Base-by-base conservation (phyloP, 2,888 invertebrate species). In the Eristalinus aeneus region DNA sequence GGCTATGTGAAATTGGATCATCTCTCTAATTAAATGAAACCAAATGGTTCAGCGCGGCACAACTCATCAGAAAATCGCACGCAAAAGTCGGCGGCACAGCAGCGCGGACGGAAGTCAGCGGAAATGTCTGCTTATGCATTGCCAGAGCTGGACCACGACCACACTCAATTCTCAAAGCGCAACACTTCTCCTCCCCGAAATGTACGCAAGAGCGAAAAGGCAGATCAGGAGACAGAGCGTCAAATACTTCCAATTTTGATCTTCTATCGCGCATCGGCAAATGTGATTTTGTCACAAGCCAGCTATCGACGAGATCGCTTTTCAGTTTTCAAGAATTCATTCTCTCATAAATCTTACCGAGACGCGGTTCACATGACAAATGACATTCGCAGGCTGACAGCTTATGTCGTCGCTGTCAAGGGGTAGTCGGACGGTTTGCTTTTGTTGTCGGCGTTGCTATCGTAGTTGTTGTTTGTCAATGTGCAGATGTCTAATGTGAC, bases 1-100 rank as follows among this genome's bases (percentile, higher is more conserved):
- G 69, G 54, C 65, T 72, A 64, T 82, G 63, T 78, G 87, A 87
- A 87, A 87, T 87, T 87, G 87, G 87, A 87, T 87, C 87, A 87
- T 87, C 87, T 79, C 71, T 81, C 81, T 87, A 87, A 87, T 87
- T 87, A 87, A 87, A 83, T 87, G 87, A 87, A 87, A 87, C 87
- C 87, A 87, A 87, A 87, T 87, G 87, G 78, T 67, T 79, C 60
- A n/a, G 74, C 61, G 87, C 87, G 83, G 82, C 82, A 75, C 81
- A 77, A 69, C 81, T 81, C 74, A 86, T 86, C 85, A 81, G 76
- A 60, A 67, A 67, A 81, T 86, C 71, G 81, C 86, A 86, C 81
- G 77, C 86, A 86, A 77, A 74, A 74, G 54, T 46, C 56, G 23
- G 56, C 22, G 56, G 56, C 56, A 56, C 56, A 23, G 46, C 46